A percentile compares a stretch with the other conserved stretches of the same genome.
phyloP scores from a whole-genome alignment of 2,113 vertebrate species.

The Muscicapa adusta region DNA sequence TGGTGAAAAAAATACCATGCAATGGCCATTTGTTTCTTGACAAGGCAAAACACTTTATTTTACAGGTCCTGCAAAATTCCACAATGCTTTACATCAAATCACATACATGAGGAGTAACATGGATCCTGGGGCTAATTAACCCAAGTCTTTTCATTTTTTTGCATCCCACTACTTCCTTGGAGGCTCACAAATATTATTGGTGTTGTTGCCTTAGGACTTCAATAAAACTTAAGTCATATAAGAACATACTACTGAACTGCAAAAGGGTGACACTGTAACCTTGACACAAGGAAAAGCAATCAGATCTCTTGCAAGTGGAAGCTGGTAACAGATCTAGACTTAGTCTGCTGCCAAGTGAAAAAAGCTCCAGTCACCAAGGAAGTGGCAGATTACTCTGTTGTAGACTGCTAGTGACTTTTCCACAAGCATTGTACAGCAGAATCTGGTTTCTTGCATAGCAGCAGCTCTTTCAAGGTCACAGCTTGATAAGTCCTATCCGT shows the following conservation, averaged over 20 bases:
- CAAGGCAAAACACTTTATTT: background rate
- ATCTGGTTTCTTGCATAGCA: background rate
- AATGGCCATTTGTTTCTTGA: background rate
- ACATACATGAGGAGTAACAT: background rate
- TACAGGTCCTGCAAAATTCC: background rate
- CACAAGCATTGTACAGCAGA: background rate
- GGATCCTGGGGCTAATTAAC: background rate
- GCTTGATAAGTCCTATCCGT: background rate
- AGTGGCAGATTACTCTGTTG: background rate
- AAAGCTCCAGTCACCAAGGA: background rate
- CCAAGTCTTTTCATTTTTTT: background rate
- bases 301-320: background rate
- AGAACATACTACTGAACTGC: background rate
- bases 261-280: background rate
- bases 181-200: background rate
- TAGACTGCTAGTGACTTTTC: background rate
- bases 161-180: background rate
- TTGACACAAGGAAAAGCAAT: background rate
- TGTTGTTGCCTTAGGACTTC: background rate
- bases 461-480: conserved; percentile 28
- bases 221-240: background rate
- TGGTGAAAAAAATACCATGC: background rate
- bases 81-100: background rate
- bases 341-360: background rate
- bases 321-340: background rate